Conservation (phyloP, 2,888 invertebrate species). For the Octonoba sinensis region DNA sequence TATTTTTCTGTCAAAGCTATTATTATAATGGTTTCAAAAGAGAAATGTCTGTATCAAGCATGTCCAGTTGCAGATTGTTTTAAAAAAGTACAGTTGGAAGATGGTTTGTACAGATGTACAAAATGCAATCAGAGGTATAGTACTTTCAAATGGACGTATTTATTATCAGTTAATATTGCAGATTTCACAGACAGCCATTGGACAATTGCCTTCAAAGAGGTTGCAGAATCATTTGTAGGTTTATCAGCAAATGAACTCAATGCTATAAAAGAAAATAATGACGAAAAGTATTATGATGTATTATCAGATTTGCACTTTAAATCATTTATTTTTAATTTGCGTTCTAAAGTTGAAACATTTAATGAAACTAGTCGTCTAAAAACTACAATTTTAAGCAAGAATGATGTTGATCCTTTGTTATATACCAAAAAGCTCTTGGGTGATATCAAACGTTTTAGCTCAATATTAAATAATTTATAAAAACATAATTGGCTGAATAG, state of each 20-base stretch:
- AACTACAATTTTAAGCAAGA: conserved; percentile 79
- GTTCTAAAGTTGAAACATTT: conserved; percentile 30
- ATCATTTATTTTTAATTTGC: conserved; percentile 43
- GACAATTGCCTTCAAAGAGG: conserved; percentile 86
- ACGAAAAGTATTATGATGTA: conserved; percentile 31
- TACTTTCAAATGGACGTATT: conserved; percentile 86
- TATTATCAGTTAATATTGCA: conserved; percentile 78
- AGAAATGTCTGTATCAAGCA: conserved; percentile 90
- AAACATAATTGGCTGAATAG: too few species aligned
- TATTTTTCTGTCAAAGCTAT: conserved; percentile 85
- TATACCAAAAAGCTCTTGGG: conserved; percentile 81
- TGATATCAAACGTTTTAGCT: conserved; percentile 74
- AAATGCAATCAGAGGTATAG: conserved; percentile 89
- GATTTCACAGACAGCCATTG: conserved; percentile 91
- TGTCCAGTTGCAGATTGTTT: conserved; percentile 91
- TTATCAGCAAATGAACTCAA: conserved; percentile 83
- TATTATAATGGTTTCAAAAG: conserved; percentile 82
- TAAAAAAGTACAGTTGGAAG: conserved; percentile 92
- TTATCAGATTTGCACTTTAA: conserved; percentile 33
- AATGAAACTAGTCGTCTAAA: conserved; percentile 81
- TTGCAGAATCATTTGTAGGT: conserved; percentile 83
- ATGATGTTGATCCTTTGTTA: conserved; percentile 82
- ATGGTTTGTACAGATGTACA: conserved; percentile 91
- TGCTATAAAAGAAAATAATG: conserved; percentile 72
- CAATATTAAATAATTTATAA: conserved; percentile 18